A percentile compares a stretch with the other conserved stretches of the same genome.
Conservation (phyloP, 2,113 vertebrate species). For the Tricholaema leucomelas region DNA sequence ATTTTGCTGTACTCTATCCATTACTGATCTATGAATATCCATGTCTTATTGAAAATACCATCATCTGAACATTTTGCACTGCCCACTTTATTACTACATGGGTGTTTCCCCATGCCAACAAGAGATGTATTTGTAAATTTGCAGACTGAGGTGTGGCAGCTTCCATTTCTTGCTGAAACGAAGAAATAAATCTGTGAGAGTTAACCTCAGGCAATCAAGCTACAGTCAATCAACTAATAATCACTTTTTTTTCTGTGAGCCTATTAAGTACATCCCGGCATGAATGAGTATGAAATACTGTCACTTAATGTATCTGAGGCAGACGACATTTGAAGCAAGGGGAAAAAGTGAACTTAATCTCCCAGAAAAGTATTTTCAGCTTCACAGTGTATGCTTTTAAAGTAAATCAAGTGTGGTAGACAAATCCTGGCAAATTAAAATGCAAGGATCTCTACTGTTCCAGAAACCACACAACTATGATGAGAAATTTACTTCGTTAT, state of each 20-base stretch:
- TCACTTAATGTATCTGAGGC: not conserved
- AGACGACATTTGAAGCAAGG: not conserved
- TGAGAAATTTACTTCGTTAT: not conserved
- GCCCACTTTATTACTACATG: not conserved
- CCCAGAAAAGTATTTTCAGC: constrained; percentile 44
- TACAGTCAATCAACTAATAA: constrained; percentile 49
- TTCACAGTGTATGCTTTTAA: constrained; percentile 13
- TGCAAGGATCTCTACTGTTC: not conserved
- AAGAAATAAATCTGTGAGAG: constrained; percentile 16
- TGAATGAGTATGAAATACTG: constrained; percentile 53
- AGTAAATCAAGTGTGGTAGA: constrained; percentile 27
- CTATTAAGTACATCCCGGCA: constrained; percentile 38
- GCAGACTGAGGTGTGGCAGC: not conserved
- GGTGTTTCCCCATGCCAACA: not conserved
- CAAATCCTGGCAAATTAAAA: constrained; percentile 40
- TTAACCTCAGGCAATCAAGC: constrained; percentile 31
- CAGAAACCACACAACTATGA: not conserved
- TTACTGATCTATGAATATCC: not conserved
- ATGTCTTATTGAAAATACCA: not conserved
- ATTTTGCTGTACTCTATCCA: not conserved
- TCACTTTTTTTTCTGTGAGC: constrained; percentile 1
- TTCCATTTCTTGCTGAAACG: not conserved
- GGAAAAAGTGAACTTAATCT: constrained; percentile 38
- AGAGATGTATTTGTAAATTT: not conserved
- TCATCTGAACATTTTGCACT: not conserved